Evolutionary conservation across 2,888 invertebrate genomes (phyloP).

Genomic region (Chirona hameri): DNA sequence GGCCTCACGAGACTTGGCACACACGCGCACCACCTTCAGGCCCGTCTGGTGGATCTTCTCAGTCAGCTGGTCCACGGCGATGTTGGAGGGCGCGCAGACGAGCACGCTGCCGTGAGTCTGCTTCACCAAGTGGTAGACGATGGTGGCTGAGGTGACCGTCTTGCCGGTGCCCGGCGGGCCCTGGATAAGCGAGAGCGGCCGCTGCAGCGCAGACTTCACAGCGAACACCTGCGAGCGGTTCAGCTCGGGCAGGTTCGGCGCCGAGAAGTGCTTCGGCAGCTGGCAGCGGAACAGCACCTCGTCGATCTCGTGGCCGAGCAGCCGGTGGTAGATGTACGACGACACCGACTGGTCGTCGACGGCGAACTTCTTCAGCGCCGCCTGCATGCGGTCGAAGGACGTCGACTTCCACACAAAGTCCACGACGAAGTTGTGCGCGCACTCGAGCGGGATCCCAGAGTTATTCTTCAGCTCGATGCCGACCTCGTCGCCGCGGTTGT

Average conservation of each 20-base stretch:
- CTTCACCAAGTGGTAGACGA: conserved; percentile 95
- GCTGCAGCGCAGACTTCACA: conserved; percentile 94
- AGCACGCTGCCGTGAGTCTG: conserved; percentile 83
- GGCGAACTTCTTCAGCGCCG: conserved; percentile 89
- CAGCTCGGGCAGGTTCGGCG: conserved; percentile 93
- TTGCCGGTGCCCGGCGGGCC: conserved; percentile 96
- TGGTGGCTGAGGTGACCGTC: conserved; percentile 98
- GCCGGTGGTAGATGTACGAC: conserved; percentile 93
- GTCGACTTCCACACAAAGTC: conserved; percentile 99
- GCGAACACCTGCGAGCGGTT: conserved; percentile 98
- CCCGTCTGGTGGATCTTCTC: conserved; percentile 98
- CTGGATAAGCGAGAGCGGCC: conserved; percentile 94
- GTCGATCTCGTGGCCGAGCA: conserved; percentile 91
- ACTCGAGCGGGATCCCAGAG: conserved; percentile 87
- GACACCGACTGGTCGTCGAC: conserved; percentile 96
- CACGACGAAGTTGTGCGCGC: conserved; percentile 91
- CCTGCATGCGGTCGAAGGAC: conserved; percentile 95
- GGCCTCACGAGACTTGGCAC: conserved; percentile 96
- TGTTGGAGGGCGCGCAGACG: conserved; percentile 96
- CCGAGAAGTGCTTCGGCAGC: conserved; percentile 93
- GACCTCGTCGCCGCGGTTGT: conserved; percentile 96
- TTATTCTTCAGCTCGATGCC: conserved; percentile 93
- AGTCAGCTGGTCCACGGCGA: conserved; percentile 97
- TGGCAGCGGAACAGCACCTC: conserved; percentile 87
- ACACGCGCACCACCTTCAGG: conserved; percentile 84